A percentile compares a stretch with the other conserved stretches of the same genome.
phyloP scores from a whole-genome alignment of 2,888 invertebrate genomes.

The Zygothrica quintamaculata region DNA sequence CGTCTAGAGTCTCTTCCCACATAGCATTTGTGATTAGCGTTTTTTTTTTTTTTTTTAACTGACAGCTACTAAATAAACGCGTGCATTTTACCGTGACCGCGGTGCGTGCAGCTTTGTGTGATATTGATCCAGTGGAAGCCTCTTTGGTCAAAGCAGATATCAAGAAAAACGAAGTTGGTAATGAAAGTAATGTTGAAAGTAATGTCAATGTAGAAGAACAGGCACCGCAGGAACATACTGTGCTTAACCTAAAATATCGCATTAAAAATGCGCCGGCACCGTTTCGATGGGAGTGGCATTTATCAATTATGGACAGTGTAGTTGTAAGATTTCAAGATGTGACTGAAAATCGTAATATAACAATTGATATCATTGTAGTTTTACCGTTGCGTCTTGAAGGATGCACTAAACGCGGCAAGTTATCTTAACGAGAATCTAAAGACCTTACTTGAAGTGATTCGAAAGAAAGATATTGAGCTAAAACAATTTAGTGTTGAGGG shows the following conservation, averaged over 20 bases:
- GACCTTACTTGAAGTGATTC: constrained; percentile 61
- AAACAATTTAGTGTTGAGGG: constrained; percentile 80
- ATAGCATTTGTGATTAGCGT: background rate
- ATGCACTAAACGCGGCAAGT: constrained; percentile 56
- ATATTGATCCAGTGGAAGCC: constrained; percentile 34
- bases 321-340: constrained; percentile 16
- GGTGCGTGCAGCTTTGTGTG: constrained; percentile 56
- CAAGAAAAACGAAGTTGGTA: background rate
- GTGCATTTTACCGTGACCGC: constrained; percentile 70
- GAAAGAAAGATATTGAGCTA: constrained; percentile 81
- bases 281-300: constrained; percentile 75
- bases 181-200: no score
- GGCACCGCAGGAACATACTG: background rate
- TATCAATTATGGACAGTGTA: constrained; percentile 19
- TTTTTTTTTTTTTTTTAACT: background rate
- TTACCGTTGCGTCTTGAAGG: constrained; percentile 55
- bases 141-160: constrained; percentile 1
- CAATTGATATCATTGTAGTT: constrained; percentile 55
- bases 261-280: constrained; percentile 60
- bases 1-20: background rate
- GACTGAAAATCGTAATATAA: background rate
- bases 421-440: constrained; percentile 57
- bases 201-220: background rate
- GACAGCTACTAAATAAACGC: constrained; percentile 76
- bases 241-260: constrained; percentile 72